These are phyloP conservation scores for Herminia tarsipennalis DNA, from an alignment of 2,888 invertebrate species.

Conservation along the genomic window DNA sequence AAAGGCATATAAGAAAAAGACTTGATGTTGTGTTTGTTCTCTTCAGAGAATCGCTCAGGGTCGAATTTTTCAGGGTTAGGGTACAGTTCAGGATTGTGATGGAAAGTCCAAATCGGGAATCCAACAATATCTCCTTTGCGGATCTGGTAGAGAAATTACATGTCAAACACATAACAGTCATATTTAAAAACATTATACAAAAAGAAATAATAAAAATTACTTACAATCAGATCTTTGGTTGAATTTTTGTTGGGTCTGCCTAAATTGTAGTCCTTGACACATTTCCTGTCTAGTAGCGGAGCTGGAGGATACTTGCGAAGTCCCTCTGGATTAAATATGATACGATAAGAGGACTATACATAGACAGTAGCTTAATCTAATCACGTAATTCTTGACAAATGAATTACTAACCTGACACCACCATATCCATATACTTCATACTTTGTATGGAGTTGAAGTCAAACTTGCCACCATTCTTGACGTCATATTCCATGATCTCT, in stretches of 20 bases:
- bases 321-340: constrained; percentile 70
- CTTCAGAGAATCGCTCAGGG: constrained; percentile 82
- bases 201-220: no score
- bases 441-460: constrained; percentile 65
- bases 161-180: no score
- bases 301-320: constrained; percentile 64
- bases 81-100: constrained; percentile 76
- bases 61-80: constrained; percentile 81
- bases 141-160: no score
- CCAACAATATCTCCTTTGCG: constrained; percentile 1
- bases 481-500: constrained; percentile 57
- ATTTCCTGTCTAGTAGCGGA: constrained; percentile 71
- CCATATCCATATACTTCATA: constrained; percentile 77
- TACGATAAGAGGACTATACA: no score
- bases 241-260: constrained; percentile 57
- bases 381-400: no score
- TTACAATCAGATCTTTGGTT: constrained; percentile 58
- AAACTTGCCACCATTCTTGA: constrained; percentile 67
- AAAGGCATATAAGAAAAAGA: constrained; percentile 73
- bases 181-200: no score
- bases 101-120: constrained; percentile 70
- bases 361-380: no score
- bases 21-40: constrained; percentile 72
- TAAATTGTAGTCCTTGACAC: constrained; percentile 78
- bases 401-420: constrained; percentile 61